Base-by-base conservation (phyloP, 2,888 invertebrate genomes). In the Tetheella fluctuosa region DNA sequence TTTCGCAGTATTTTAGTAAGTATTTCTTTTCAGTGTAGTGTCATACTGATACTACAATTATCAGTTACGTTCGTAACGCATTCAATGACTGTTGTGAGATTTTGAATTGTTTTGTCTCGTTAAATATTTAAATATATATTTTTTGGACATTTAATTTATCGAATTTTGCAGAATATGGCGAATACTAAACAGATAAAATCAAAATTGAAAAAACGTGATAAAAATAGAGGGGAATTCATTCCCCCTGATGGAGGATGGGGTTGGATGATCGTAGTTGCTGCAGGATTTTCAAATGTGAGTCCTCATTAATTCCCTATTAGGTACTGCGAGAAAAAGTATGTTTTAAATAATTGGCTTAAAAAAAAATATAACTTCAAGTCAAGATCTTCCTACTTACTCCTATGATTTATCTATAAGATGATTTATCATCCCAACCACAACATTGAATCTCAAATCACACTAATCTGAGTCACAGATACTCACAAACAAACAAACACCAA, bases 181-280 rank as follows among this genome's bases (percentile, higher is more conserved):
- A 86, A 85, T 64, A 55, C 71, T 37, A 84, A 87, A 63, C 64
- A 80, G 64, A 70, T 80, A 5, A 84, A 85, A 48, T 69, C 82
- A 0, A 90, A 85, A 68, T 78, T 86, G 80, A 94, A 84, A 63
- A 91, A 84, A 81, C n/a, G n/a, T n/a, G n/a, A n/a, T n/a, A n/a
- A n/a, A n/a, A n/a, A n/a, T n/a, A 88, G 86, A 77, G 93, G 91
- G 7, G 94, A 94, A 59, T 96, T 96, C 73, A 85, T 94, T 54
- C 94, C 96, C 0, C 96, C 96, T 0, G 96, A 96, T 81, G 96
- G 96, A 5, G 96, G 96, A 0, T 96, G 96, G 96, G 96, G 95
- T 0, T 96, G 96, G 96, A 89, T 96, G 80, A 94, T 96, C 23
- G 94, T 96, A 34, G 76, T 96, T 7, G 96, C 96, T 5, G 95